phyloP scores from a whole-genome alignment of 1,140 invertebrate genomes.

The Idris sp. region DNA sequence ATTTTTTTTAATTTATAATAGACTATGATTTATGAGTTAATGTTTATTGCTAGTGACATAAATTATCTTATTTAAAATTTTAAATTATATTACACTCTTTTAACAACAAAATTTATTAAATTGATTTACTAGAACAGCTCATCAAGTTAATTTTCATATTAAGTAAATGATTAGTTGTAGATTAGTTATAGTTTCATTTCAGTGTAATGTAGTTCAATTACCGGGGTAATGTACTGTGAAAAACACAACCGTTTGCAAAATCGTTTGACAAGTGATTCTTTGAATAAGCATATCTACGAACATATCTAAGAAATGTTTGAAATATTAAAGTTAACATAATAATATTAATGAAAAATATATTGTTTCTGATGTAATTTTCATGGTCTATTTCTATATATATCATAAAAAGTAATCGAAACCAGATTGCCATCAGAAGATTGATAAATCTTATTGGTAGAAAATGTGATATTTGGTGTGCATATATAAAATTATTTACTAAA shows the following conservation, averaged over 20 bases:
- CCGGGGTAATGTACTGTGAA: constrained; percentile 28
- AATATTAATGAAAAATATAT: background rate
- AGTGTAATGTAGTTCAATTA: constrained; percentile 39
- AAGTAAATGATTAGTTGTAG: constrained; percentile 17
- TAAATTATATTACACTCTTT: constrained; percentile 21
- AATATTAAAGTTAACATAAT: constrained; percentile 1
- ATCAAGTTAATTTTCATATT: constrained; percentile 25
- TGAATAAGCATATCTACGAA: constrained; percentile 19
- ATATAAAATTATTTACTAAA: no score
- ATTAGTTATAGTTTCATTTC: constrained; percentile 31
- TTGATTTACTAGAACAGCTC: constrained; percentile 1
- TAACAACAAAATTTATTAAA: constrained; percentile 16
- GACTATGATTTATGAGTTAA: no score
- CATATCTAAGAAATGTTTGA: no score
- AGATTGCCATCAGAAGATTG: no score
- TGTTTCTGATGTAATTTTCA: no score
- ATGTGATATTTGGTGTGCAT: no score
- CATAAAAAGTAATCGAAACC: no score
- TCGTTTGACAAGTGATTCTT: constrained; percentile 6
- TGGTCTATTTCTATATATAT: no score
- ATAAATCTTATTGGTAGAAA: no score
- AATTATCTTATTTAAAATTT: constrained; percentile 1
- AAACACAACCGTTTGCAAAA: constrained; percentile 14
- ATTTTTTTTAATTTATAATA: no score
- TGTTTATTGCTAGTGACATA: background rate